Evolutionary conservation across 2,113 vertebrate species (phyloP).

Genomic region (Microcebus griseorufus): DNA sequence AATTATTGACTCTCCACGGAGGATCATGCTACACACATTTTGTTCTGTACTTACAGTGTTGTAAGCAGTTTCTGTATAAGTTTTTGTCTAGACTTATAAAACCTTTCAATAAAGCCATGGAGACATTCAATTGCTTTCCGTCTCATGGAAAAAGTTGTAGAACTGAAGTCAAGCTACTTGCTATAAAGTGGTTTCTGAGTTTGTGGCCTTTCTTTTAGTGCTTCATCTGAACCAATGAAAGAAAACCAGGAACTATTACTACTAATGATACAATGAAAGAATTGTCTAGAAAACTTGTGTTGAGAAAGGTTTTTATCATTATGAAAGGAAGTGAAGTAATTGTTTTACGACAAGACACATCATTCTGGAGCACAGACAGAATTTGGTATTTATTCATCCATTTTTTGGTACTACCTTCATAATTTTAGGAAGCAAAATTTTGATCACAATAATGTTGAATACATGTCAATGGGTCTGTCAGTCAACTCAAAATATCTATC

Average conservation of each 20-base stretch:
- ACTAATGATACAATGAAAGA: constrained; percentile 17
- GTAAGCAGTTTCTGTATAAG: constrained; percentile 64
- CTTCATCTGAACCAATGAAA: constrained; percentile 46
- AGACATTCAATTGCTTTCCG: constrained; percentile 75
- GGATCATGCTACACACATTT: constrained; percentile 36
- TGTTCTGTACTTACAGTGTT: constrained; percentile 34
- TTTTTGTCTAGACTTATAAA: constrained; percentile 82
- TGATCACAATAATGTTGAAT: constrained; percentile 29
- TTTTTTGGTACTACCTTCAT: constrained; percentile 6
- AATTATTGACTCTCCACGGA: constrained; percentile 46
- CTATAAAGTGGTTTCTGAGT: constrained; percentile 39
- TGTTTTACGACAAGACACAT: constrained; percentile 36
- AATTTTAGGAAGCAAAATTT: constrained; percentile 26
- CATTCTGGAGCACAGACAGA: background rate
- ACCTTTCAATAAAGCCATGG: constrained; percentile 74
- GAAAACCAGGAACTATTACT: constrained; percentile 4
- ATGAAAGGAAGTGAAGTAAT: constrained; percentile 31
- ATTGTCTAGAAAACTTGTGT: constrained; percentile 37
- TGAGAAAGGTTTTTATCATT: constrained; percentile 32
- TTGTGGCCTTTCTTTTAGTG: constrained; percentile 57
- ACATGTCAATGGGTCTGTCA: background rate
- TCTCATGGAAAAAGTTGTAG: constrained; percentile 70
- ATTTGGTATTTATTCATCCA: background rate
- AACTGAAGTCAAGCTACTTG: constrained; percentile 27
- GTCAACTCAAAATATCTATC: background rate